Base-by-base conservation (phyloP, 2,888 invertebrate genomes). In the Drosophila demipolita region DNA sequence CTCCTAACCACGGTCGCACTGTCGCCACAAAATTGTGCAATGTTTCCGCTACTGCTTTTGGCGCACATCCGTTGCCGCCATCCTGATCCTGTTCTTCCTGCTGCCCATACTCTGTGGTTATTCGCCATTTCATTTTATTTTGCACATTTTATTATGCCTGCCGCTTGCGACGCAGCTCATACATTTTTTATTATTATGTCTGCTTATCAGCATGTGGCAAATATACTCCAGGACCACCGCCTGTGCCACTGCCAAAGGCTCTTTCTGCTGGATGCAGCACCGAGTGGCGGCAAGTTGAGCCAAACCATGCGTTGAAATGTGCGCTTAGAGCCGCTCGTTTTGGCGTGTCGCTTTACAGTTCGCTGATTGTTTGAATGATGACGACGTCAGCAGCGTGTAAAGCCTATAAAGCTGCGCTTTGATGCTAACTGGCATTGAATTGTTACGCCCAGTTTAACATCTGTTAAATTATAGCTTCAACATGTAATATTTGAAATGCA, bases 101-200 rank as follows among this genome's bases (percentile, higher is more conserved):
- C 29, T 49, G 29, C 60, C 61, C 68, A 66, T 52, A 54, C 61
- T 66, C 77, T 81, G 83, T 67, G 87, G 84, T 76, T 83, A 76
- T 81, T 79, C 74, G 83, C 87, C 88, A 83, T 88, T 88, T 83
- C 83, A 76, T 86, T 86, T 86, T 86, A 86, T 86, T 88, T 86
- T 88, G 82, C 85, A 86, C 83, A 88, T 86, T 86, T 86, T 86
- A 86, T 88, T 86, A 86, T 88, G 88, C 82, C 83, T 82, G 75
- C 73, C 82, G 86, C 77, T 85, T 86, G 69, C 68, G 66, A 73
- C 59, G 78, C 86, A 78, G 78, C 84, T 83, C 85, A 86, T 86
- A 86, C 85, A 86, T 86, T 86, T 86, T 86, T 86, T 86, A 86
- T 86, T 88, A 86, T 86, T 86, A 86, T 86, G 85, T 86, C 85